Evolutionary conservation across 2,797 vertebrate genomes (phyloP).

Genomic region (Notamacropus eugenii): DNA sequence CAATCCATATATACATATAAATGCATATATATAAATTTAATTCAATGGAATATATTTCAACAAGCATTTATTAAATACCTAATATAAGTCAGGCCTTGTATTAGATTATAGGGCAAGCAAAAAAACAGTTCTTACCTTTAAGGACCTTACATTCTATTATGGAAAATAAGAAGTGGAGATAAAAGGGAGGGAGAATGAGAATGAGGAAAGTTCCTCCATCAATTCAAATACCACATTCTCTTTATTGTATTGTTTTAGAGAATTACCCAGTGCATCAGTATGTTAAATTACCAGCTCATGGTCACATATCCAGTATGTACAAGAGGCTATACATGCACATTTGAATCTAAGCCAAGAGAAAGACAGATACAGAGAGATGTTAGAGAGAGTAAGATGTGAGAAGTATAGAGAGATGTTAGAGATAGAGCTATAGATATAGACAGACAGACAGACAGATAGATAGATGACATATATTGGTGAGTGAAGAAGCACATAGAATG

Average conservation of each 20-base stretch:
- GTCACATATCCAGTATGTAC: background rate
- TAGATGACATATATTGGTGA: background rate
- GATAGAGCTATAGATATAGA: background rate
- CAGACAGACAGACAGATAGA: background rate
- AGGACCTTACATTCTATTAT: background rate
- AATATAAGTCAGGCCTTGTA: background rate
- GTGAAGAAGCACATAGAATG: background rate
- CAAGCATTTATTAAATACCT: slow-evolving; percentile 26
- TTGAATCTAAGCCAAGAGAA: background rate
- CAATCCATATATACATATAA: slow-evolving; percentile 19
- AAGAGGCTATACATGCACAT: background rate
- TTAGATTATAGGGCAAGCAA: background rate
- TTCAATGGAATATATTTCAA: background rate
- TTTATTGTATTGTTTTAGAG: background rate
- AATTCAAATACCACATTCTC: background rate
- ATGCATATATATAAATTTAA: background rate
- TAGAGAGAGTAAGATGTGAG: too few relatives aligned
- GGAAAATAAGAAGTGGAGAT: background rate
- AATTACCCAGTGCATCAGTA: background rate
- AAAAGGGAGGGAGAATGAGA: background rate
- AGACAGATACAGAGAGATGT: background rate
- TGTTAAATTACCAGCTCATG: background rate
- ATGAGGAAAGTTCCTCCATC: background rate
- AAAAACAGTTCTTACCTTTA: slow-evolving; percentile 16
- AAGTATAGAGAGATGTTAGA: background rate